Evolutionary conservation across 2,888 invertebrate genomes (phyloP), one percentile per base, ranked within the genome.

Genomic region (Polia nebulosa): DNA sequence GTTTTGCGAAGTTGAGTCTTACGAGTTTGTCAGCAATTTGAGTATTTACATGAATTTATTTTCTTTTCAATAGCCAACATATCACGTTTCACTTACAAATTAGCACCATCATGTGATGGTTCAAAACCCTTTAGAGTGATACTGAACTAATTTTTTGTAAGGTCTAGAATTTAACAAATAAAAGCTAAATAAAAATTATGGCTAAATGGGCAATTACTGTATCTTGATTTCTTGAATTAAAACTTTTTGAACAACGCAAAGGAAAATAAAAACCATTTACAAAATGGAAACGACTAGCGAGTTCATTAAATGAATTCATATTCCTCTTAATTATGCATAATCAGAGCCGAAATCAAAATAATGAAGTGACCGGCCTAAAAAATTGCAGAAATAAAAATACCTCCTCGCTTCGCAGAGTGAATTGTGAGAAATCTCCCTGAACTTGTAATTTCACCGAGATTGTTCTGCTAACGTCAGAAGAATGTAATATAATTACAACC

Each of bases 401-500:
- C 59, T 59, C 71, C 36, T 44, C 68, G 64, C 55, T 55, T 67
- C 77, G 79, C 78, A 34, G 57, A 44, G 64, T 78, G 86, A 85
- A 86, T 88, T 81, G 87, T 76, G 80, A 80, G 86, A 87, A 91
- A 90, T 90, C 85, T 76, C 84, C 76, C 83, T 85, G 81, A 86
- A 87, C 87, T 88, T 89, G 90, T 92, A 91, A 92, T 93, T 91
- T 89, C 85, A 81, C 88, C 81, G 91, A 90, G 93, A 94, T 94
- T 93, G 91, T 92, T 89, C 92, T 88, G 87, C 88, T 90, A 91
- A 91, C 90, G 87, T 82, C 86, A 83, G 86, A 90, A 91, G 92
- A 93, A 92, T 91, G 90, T 92, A 91, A 93, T 92, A 88, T 91
- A 93, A 94, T 94, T 94, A 92, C 90, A 89, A 78, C 83, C 80